Evolutionary conservation across 2,797 vertebrate genomes (phyloP), one percentile per base, ranked within the genome.

Genomic region (Scarus forsteni): DNA sequence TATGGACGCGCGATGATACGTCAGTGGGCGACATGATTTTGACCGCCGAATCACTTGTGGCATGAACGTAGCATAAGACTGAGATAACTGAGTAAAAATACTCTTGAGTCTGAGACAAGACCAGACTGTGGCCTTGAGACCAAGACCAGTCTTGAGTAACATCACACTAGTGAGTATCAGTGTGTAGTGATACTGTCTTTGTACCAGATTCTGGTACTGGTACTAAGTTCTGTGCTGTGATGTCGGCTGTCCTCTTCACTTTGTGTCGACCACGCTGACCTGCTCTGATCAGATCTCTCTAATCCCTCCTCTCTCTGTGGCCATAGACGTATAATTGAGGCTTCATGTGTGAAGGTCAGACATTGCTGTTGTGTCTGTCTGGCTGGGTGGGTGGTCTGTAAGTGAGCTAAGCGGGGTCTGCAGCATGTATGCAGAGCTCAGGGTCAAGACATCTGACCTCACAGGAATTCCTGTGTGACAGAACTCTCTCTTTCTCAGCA

Each of bases 341-440:
- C 13, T 7, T 7, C 27, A 27, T 1, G 42, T 56, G 44, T 60
- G 44, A 79, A 67, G 69, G 73, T 66, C 77, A 75, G 39, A 61
- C 35, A 0, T 43, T 14, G 43, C 68, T 75, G 69, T 76, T 81
- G 66, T 57, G 73, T 80, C 61, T 77, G 77, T 42, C 56, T 42
- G 36, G 19, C 45, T 80, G 75, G 87, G 83, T 83, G 84, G 84
- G 83, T 83, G 84, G 84, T 84, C 85, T 73, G 55, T 81, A 71
- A 77, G 46, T 49, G 35, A 64, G 18, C 63, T 42, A 27, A 7
- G 15, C 60, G 15, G 65, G 57, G 50, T 34, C 36, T 38, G 56
- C 48, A 66, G 46, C 40, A 60, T 64, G 55, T 36, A 55, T 5
- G 50, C 34, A 51, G 49, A 67, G 40, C 27, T 60, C 38, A 16